A percentile compares a stretch with the other conserved stretches of the same genome.
phyloP scores from a whole-genome alignment of 2,888 invertebrate genomes.

The Caenorhabditis afra region DNA sequence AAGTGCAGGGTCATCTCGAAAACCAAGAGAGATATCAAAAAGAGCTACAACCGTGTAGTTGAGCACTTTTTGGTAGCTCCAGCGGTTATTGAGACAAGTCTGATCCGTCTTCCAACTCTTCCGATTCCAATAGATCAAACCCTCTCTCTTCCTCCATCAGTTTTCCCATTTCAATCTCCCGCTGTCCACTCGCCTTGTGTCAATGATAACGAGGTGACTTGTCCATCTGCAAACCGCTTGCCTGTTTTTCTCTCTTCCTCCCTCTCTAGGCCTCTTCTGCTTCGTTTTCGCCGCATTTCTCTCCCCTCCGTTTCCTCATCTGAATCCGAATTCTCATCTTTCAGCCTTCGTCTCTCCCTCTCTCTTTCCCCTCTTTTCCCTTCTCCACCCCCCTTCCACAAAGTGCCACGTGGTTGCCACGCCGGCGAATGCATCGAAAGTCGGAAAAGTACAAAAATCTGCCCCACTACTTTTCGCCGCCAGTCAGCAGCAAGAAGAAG shows the following conservation, averaged over 20 bases:
- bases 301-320: slow-evolving; percentile 5
- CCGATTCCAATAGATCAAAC: slow-evolving; percentile 9
- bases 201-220: no score
- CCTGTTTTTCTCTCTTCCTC: slow-evolving; percentile 13
- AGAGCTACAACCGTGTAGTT: no score
- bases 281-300: slow-evolving; percentile 4
- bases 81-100: no score
- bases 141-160: background rate
- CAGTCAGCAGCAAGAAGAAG: slow-evolving; percentile 23
- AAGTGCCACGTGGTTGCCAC: slow-evolving; percentile 53
- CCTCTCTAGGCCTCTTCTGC: slow-evolving; percentile 12
- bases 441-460: slow-evolving; percentile 42
- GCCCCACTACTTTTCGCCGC: slow-evolving; percentile 41
- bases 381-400: slow-evolving; percentile 9
- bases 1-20: no score
- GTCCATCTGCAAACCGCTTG: slow-evolving; percentile 15
- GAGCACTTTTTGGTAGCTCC: no score
- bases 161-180: no score
- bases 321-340: background rate
- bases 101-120: no score
- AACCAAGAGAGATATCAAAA: no score
- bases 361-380: slow-evolving; percentile 1
- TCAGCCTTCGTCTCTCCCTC: background rate
- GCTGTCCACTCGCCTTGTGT: no score
- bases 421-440: slow-evolving; percentile 55